phyloP scores from a whole-genome alignment of 2,113 vertebrate species.

The Pelusios castaneus region DNA sequence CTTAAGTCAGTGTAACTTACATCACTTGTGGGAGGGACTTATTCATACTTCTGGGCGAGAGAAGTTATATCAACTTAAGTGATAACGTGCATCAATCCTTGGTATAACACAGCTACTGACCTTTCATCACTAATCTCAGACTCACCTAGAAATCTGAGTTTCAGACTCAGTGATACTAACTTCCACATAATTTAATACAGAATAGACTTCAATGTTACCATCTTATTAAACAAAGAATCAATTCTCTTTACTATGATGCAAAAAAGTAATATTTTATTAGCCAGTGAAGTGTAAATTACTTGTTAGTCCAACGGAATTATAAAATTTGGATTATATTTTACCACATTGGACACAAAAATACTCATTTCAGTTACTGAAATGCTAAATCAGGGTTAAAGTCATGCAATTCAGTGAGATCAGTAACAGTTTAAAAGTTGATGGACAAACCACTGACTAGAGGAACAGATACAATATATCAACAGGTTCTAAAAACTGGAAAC shows the following conservation, averaged over 20 bases:
- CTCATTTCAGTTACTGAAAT: no score
- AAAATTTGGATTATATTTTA: not conserved
- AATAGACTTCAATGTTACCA: not conserved
- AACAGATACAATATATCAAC: not conserved
- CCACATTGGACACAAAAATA: not conserved
- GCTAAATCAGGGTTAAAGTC: no score
- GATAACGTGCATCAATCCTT: no score
- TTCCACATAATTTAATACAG: not conserved
- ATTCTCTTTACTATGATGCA: not conserved
- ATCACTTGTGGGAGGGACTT: no score
- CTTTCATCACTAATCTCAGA: not conserved
- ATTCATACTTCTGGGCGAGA: no score
- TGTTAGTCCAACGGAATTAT: not conserved
- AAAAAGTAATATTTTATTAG: not conserved
- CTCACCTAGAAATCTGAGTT: not conserved
- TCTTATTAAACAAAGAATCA: not conserved
- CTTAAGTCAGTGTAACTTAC: no score
- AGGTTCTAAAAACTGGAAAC: not conserved
- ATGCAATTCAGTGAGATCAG: not conserved
- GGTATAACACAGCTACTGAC: not conserved
- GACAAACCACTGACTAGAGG: not conserved
- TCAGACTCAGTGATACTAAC: not conserved
- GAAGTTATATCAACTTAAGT: no score
- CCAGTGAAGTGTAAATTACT: not conserved
- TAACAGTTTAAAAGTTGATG: not conserved